phyloP scores from a whole-genome alignment of 2,888 invertebrate species.

The Agapostemon virescens region DNA sequence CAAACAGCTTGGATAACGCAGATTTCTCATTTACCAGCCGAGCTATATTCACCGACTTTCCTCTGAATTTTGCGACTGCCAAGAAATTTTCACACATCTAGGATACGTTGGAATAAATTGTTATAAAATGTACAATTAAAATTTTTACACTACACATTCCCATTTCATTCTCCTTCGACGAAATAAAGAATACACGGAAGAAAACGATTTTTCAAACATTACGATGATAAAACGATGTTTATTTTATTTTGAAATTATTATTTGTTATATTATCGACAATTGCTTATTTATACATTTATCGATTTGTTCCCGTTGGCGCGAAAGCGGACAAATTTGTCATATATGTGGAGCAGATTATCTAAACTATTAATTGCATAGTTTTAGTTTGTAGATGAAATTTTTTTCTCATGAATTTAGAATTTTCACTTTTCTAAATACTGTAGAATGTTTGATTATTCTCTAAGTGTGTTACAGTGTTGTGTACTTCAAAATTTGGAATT shows the following conservation, averaged over 20 bases:
- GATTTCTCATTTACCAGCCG: slow-evolving; percentile 33
- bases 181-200: not conserved
- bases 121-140: not conserved
- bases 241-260: not conserved
- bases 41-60: slow-evolving; percentile 16
- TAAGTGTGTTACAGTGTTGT: not conserved
- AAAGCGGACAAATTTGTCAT: not conserved
- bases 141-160: not conserved
- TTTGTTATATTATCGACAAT: slow-evolving; percentile 11
- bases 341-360: not conserved
- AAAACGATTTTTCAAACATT: slow-evolving; percentile 9
- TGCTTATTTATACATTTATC: not conserved
- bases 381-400: not conserved
- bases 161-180: not conserved
- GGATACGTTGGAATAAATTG: not conserved
- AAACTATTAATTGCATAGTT: not conserved
- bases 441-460: not conserved
- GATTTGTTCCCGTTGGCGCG: not conserved
- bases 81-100: not conserved
- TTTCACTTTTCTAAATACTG: not conserved
- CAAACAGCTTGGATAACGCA: slow-evolving; percentile 31
- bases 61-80: not conserved
- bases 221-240: slow-evolving; percentile 42
- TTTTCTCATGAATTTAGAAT: not conserved
- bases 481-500: not conserved